A percentile compares a stretch with the other conserved stretches of the same genome.
Evolutionary conservation across 1,140 invertebrate species (phyloP).

Genomic region (Popillia japonica): DNA sequence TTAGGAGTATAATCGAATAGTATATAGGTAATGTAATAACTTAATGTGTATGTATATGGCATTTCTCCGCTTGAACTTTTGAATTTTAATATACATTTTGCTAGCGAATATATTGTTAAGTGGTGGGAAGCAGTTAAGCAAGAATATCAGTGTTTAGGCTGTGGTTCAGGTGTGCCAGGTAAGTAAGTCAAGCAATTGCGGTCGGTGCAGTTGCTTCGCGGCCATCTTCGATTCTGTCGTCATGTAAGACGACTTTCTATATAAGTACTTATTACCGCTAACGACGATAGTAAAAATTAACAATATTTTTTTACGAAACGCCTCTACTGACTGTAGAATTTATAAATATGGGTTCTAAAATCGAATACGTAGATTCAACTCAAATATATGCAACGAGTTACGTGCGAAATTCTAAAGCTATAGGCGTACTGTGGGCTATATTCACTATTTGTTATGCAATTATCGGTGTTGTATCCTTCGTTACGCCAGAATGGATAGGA

Average conservation of each 20-base stretch:
- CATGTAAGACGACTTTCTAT: conserved; percentile 24
- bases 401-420: conserved; percentile 94
- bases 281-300: not conserved
- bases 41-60: not conserved
- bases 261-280: not conserved
- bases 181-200: conserved; percentile 33
- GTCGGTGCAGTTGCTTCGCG: conserved; percentile 28
- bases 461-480: conserved; percentile 92
- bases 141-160: not conserved
- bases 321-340: not conserved
- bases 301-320: not conserved
- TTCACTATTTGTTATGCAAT: conserved; percentile 97
- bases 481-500: conserved; percentile 95
- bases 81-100: not conserved
- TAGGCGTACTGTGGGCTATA: conserved; percentile 95
- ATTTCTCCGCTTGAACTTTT: conserved; percentile 29
- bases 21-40: no score
- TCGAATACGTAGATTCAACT: conserved; percentile 88
- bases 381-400: conserved; percentile 93
- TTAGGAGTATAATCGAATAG: no score
- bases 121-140: conserved; percentile 37
- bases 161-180: conserved; percentile 26
- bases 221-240: not conserved
- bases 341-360: conserved; percentile 82
- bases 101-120: conserved; percentile 6